phyloP scores from a whole-genome alignment of 2,888 invertebrate species.

The Drosophila monieri region DNA sequence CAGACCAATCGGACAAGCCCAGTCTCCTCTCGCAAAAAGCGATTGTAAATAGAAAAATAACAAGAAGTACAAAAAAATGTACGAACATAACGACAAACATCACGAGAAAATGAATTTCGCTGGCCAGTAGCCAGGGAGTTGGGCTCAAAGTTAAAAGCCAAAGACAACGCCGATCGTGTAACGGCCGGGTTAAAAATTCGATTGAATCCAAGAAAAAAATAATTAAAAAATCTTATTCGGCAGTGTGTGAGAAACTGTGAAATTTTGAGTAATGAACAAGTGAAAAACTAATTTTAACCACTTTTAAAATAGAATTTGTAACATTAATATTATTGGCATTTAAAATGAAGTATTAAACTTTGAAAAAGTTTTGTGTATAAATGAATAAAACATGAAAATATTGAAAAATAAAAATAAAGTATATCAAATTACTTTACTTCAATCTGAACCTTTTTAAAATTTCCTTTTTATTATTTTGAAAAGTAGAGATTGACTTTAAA shows the following conservation, averaged over 20 bases:
- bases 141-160: slow-evolving; percentile 41
- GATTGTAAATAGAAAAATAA: slow-evolving; percentile 57
- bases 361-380: background rate
- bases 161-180: slow-evolving; percentile 17
- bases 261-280: background rate
- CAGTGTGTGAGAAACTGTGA: background rate
- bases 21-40: slow-evolving; percentile 36
- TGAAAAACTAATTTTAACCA: background rate
- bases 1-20: slow-evolving; percentile 61
- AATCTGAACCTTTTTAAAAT: too few relatives aligned
- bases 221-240: background rate
- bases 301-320: too few relatives aligned
- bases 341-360: too few relatives aligned
- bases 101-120: slow-evolving; percentile 38
- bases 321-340: too few relatives aligned
- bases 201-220: slow-evolving; percentile 3
- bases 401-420: too few relatives aligned
- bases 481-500: too few relatives aligned
- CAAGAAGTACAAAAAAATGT: slow-evolving; percentile 40
- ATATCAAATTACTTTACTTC: too few relatives aligned
- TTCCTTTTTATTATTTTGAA: too few relatives aligned
- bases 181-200: slow-evolving; percentile 11
- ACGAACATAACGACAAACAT: slow-evolving; percentile 43
- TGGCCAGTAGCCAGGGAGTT: slow-evolving; percentile 55
- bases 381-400: too few relatives aligned